Evolutionary conservation across 2,888 invertebrate genomes (phyloP).

Genomic region (Drosophila cracens): DNA sequence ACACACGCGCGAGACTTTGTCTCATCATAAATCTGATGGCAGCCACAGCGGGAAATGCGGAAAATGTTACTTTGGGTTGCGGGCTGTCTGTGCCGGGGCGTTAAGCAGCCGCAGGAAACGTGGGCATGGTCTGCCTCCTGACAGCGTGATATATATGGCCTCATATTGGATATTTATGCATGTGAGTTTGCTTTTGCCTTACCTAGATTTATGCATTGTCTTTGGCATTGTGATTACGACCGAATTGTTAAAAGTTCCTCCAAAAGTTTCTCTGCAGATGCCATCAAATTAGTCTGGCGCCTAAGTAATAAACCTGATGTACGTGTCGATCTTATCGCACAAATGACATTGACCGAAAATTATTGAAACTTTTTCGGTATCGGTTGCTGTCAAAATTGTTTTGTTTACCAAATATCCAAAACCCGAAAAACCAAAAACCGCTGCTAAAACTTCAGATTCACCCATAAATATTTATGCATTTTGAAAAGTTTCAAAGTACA

Average conservation of each 20-base stretch:
- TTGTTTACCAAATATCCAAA: conserved; percentile 39
- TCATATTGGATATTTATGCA: conserved; percentile 70
- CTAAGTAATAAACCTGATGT: conserved; percentile 51
- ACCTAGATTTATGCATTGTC: conserved; percentile 65
- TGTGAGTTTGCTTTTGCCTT: conserved; percentile 20
- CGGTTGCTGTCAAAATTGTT: not conserved
- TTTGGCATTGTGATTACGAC: conserved; percentile 58
- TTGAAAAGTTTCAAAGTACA: conserved; percentile 72
- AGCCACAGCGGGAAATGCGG: conserved; percentile 67
- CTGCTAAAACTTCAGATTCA: conserved; percentile 42
- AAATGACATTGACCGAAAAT: conserved; percentile 57
- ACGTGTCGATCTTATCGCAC: conserved; percentile 58
- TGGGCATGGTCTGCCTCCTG: conserved; percentile 11
- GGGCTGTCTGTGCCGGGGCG: conserved; percentile 44
- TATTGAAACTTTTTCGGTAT: conserved; percentile 67
- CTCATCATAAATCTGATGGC: conserved; percentile 75
- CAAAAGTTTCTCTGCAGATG: conserved; percentile 35
- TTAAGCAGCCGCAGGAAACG: conserved; percentile 22
- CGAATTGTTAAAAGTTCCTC: conserved; percentile 56
- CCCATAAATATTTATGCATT: conserved; percentile 65
- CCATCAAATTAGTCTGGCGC: conserved; percentile 64
- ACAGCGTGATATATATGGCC: conserved; percentile 57
- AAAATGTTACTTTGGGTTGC: conserved; percentile 40
- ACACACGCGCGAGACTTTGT: conserved; percentile 71
- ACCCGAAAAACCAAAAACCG: conserved; percentile 31